Evolutionary conservation across 2,797 vertebrate species (phyloP), one percentile per base, ranked within the genome.

Genomic region (Poecilia wingei): DNA sequence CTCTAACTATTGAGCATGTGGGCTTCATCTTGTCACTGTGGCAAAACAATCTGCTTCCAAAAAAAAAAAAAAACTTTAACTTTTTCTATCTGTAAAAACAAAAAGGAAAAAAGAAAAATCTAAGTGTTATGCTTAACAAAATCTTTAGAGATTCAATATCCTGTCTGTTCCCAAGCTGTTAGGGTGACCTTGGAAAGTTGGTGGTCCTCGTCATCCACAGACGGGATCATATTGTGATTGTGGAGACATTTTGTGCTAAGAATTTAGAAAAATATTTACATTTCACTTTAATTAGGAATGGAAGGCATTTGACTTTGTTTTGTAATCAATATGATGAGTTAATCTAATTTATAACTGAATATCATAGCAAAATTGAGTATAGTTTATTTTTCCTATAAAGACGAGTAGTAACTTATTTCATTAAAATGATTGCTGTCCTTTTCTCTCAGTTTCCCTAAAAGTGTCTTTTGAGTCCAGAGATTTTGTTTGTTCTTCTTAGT

Each of bases 61-160:
- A 22, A 36, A 82, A 41, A 41, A 41, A 41, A 39, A 33, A 43
- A 25, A 41, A 33, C 45, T 43, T 72, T 80, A 76, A 84, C 69
- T 13, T 80, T 79, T 36, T 80, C 79, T 87, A 90, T 84, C 81
- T 89, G 86, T 71, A 76, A 70, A 70, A 45, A 70, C 68, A 45
- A 28, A 70, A 76, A n/a, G 84, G 73, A 22, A 51, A 47, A 47
- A 41, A 70, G 36, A 39, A 61, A 61, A 31, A 31, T 59, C 16
- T 64, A 7, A 14, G 72, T 45, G 1, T 64, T 71, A 25, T 76
- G 68, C 25, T 73, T 93, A 91, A 71, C 91, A 87, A 90, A 87
- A 92, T 84, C 79, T 71, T 75, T 76, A 83, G 87, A 87, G 88
- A 89, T 84, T 93, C 88, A 91, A 93, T 93, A 92, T 92, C 90